Evolutionary conservation across 2,888 invertebrate species (phyloP), one percentile per base, ranked within the genome.

Genomic region (Uropetala carovei): DNA sequence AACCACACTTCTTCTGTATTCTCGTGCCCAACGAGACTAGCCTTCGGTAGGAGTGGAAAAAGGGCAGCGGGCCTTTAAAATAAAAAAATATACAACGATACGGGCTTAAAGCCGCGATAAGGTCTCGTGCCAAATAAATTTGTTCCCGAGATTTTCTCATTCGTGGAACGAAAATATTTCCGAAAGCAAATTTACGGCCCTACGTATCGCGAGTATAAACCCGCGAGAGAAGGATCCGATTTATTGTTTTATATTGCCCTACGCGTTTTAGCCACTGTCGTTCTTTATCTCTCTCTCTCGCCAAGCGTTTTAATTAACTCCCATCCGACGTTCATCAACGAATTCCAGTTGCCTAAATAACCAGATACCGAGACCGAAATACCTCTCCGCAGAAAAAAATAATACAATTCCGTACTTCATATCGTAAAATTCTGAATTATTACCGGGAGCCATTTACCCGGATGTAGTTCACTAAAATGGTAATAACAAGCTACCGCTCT

Each of bases 41-140:
- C 64, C 30, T 60, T 60, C 60, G 60, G 59, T 60, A 10, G n/a
- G n/a, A n/a, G n/a, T n/a, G 43, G 64, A 16, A 89, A 83, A 64
- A 64, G 68, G 89, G 16, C 68, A 9, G 89, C 89, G 22, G 18
- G n/a, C n/a, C 89, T 22, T 64, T 89, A 43, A 43, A 59, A 57
- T 85, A 86, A 58, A 22, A 89, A 89, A 27, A 75, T 75, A 75
- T 22, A 75, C 22, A 75, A 75, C 75, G 75, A 89, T 64, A 18
- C 58, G 64, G 64, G 89, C 60, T 89, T 89, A 89, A 89, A 89
- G 64, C 89, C 64, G 64, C 43, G 89, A 89, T 89, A 89, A 89
- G 89, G 64, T n/a, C 60, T 85, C 18, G 59, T 30, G 30, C 30
- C 89, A 89, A 68, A 89, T 89, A 89, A 89, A 89, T 89, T 89